A percentile compares a stretch with the other conserved stretches of the same genome.
These are phyloP conservation scores for Toxostoma redivivum DNA, from an alignment of 2,113 vertebrate genomes.

Conservation along the genomic window DNA sequence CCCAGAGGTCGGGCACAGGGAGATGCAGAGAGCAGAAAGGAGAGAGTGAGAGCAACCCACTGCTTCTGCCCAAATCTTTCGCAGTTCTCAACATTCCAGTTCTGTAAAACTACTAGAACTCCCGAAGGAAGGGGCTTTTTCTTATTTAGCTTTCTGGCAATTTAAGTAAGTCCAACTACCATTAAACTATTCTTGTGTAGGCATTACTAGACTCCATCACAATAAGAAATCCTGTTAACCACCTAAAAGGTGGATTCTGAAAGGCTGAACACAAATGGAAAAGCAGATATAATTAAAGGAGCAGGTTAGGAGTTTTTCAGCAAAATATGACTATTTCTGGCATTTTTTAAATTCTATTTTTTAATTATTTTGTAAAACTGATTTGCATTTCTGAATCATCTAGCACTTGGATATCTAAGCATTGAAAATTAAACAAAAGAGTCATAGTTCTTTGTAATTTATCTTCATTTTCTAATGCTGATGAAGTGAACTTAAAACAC, in stretches of 20 bases:
- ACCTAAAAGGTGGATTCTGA: background rate
- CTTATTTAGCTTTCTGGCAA: background rate
- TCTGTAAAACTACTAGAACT: background rate
- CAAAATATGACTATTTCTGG: background rate
- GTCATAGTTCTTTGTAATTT: conserved; percentile 16
- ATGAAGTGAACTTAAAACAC: conserved; percentile 25
- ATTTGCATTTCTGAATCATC: conserved; percentile 23
- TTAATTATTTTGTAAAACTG: background rate
- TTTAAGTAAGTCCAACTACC: background rate
- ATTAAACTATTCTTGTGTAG: background rate
- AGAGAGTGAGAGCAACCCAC: background rate
- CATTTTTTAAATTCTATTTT: background rate
- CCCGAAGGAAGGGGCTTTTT: background rate
- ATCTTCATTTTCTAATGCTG: conserved; percentile 28
- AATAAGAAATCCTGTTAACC: background rate
- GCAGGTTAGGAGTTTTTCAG: background rate
- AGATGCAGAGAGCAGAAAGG: background rate
- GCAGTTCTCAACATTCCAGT: background rate
- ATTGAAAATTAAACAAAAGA: conserved; percentile 37
- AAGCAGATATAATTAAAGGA: background rate
- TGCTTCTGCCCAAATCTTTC: background rate
- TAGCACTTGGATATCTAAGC: background rate
- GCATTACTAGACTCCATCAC: background rate
- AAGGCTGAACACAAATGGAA: background rate
- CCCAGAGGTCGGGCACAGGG: background rate